Base-by-base conservation (phyloP, 2,797 vertebrate genomes). In the Acanthiza pusilla region DNA sequence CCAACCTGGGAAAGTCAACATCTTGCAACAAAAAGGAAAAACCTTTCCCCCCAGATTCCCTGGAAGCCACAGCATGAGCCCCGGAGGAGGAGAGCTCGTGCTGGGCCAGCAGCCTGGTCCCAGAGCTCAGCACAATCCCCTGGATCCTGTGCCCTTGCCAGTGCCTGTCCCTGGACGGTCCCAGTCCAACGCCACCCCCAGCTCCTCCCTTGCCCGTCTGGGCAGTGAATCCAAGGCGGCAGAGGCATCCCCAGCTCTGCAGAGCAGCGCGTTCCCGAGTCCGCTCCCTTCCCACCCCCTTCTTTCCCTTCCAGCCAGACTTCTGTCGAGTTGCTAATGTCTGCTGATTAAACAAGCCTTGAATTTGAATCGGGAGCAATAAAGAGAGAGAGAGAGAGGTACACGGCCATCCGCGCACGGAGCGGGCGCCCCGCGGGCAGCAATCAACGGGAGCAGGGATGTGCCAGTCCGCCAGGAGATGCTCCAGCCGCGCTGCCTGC, bases 311-410 rank as follows among this genome's bases (percentile, higher is more conserved):
- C 54, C 87, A 89, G 85, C 67, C 85, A 88, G 58, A 66, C 67
- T 91, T 68, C 82, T 85, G 85, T 85, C 85, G 61, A 65, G 79
- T 63, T 77, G 78, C 57, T 93, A 88, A 91, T 88, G 83, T 71
- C 79, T 89, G 63, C 93, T 93, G 90, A 90, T 93, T 86, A 88
- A 96, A 96, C 82, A 94, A 94, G 81, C 75, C 87, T 85, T 58
- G 85, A 85, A 91, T 91, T 77, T 90, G 92, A 93, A 94, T 70
- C 60, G 82, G 12, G 78, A 93, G 88, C 91, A 92, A 81, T 75
- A 89, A 81, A 89, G 13, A 50, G 62, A 34, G 53, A 26, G 61
- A 14, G 65, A 38, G 50, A 9, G 50, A 26, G 54, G 55, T 19
- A 26, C 55, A 23, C 4, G 16, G 65, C 61, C 76, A 27, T 22